Base-by-base conservation (phyloP, 2,888 invertebrate species). In the Lasioglossum pauxillum region DNA sequence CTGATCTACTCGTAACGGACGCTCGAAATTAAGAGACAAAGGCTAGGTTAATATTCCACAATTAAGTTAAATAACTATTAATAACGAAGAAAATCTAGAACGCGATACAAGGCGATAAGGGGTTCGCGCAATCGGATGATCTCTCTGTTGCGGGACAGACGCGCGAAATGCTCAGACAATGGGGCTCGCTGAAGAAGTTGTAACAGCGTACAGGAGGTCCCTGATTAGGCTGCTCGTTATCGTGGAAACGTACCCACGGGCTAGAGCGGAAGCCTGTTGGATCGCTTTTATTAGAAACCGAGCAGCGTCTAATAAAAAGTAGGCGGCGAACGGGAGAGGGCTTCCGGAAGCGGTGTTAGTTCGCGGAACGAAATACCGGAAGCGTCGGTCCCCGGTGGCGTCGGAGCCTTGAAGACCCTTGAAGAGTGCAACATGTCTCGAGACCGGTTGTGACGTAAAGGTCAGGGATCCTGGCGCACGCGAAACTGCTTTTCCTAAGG, bases 401-500 rank as follows among this genome's bases (percentile, higher is more conserved):
- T 53, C 77, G 41, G 83, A 69, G 77, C 77, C 80, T 82, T 75
- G 80, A 73, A 84, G 64, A 71, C 38, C 81, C 71, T 53, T 10
- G 53, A 23, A 53, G 2, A 53, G 23, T 8, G 53, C 53, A 23
- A 53, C 53, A 53, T 8, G 53, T 23, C 10, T 53, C 53, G 23
- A 23, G 90, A 91, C 91, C 87, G 90, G 92, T 91, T 93, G 90
- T 89, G 92, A 92, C 89, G 93, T 90, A 91, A 92, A 92, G 91
- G 90, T 91, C 93, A 90, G 86, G 85, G 83, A 72, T 83, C 83
- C 75, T 78, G 46, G 72, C 35, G 73, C 78, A 74, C 80, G 75
- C 80, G 82, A 76, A 75, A 87, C 83, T 69, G 84, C 86, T 89
- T 89, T 87, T 89, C 87, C 82, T 69, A 84, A 74, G 74, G 73